A percentile compares a stretch with the other conserved stretches of the same genome.
These are phyloP conservation scores for Paedocypris micromegethes DNA, from an alignment of 2,797 vertebrate genomes.

Conservation along the genomic window DNA sequence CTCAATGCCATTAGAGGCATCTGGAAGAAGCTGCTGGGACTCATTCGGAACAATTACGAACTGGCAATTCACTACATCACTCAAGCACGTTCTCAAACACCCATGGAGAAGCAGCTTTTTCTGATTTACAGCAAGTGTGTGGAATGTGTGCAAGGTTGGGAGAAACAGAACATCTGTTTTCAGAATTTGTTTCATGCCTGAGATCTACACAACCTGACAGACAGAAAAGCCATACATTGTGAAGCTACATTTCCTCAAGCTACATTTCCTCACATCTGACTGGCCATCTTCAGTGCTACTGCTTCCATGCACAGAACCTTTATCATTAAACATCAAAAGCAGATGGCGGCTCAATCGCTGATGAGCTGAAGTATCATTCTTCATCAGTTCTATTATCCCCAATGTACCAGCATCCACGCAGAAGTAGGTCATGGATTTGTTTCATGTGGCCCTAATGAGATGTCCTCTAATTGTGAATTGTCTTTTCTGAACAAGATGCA, in stretches of 20 bases:
- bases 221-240: not conserved
- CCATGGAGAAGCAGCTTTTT: not conserved
- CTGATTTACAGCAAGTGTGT: not conserved
- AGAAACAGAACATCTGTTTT: conserved; percentile 20
- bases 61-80: not conserved
- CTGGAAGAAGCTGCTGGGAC: not conserved
- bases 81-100: not conserved
- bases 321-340: conserved; percentile 25
- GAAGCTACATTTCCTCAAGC: not conserved
- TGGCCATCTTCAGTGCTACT: too few relatives aligned
- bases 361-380: conserved; percentile 29
- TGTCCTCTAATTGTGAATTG: conserved; percentile 43
- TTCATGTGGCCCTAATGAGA: conserved; percentile 41
- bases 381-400: conserved; percentile 20
- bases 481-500: conserved; percentile 36
- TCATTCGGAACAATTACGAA: conserved; percentile 15
- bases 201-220: conserved; percentile 15
- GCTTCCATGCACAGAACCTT: conserved; percentile 5
- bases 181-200: conserved; percentile 11
- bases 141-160: conserved; percentile 2
- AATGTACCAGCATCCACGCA: conserved; percentile 12
- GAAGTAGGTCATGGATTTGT: conserved; percentile 44
- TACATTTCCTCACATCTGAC: conserved; percentile 11
- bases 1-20: not conserved
- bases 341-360: conserved; percentile 13